Percentiles rank a stretch among this genome's conserved stretches.
Evolutionary conservation across 2,888 invertebrate genomes (phyloP).

Genomic region (Gymnoscelis rufifasciata): DNA sequence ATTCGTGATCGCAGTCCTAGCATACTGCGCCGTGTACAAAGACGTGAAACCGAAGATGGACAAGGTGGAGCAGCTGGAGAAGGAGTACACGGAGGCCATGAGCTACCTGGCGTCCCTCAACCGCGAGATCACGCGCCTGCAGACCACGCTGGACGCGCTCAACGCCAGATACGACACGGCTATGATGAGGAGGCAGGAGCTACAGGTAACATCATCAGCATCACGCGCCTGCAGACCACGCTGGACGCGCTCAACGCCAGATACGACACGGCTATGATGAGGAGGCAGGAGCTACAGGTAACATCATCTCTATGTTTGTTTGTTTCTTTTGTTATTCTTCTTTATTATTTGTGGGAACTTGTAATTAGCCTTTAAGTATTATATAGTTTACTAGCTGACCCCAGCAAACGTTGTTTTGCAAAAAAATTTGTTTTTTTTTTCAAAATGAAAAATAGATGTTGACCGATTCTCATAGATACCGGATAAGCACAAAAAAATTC

Average conservation of each 20-base stretch:
- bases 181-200: slow-evolving; percentile 81
- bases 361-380: no score
- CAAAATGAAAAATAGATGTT: no score
- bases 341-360: no score
- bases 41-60: slow-evolving; percentile 93
- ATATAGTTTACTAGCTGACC: no score
- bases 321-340: no score
- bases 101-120: slow-evolving; percentile 84
- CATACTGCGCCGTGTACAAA: slow-evolving; percentile 92
- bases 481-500: no score
- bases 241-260: slow-evolving; percentile 83
- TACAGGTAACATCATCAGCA: no score
- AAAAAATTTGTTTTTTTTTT: no score
- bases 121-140: slow-evolving; percentile 84
- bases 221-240: slow-evolving; percentile 84
- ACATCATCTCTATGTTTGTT: no score
- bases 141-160: slow-evolving; percentile 82
- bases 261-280: slow-evolving; percentile 80
- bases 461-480: no score
- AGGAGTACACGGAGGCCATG: slow-evolving; percentile 80
- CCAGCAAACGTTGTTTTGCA: no score
- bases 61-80: slow-evolving; percentile 86
- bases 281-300: slow-evolving; percentile 82
- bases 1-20: slow-evolving; percentile 91
- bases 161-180: slow-evolving; percentile 88